Evolutionary conservation across 2,888 invertebrate species (phyloP), one percentile per base, ranked within the genome.

Genomic region (Tetramorium bicarinatum): DNA sequence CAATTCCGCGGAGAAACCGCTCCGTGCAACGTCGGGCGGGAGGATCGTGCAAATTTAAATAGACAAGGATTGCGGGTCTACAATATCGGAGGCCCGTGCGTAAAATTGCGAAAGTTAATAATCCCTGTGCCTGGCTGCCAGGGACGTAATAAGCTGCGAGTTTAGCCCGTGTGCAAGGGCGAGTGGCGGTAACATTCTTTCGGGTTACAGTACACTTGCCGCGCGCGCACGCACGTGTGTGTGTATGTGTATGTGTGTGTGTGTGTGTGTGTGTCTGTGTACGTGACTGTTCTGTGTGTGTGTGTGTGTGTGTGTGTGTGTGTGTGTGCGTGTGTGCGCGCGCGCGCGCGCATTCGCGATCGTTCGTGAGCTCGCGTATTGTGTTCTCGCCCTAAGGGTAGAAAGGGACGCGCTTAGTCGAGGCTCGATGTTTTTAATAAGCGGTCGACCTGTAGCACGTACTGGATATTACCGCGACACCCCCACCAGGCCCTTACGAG

Each of bases 401-500:
- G 85, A 83, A 84, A 74, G 87, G 87, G 85, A 81, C 76, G 86
- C 84, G 85, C 83, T 85, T 81, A 85, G 87, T 84, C 89, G 86
- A 87, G 91, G 91, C 93, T 92, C 91, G 92, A 93, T 92, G 93
- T 93, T 94, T 94, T 94, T 94, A 94, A 94, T 94, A 94, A 94
- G 94, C 93, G 92, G 91, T 91, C 90, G 93, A 93, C 90, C 91
- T 91, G 92, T 92, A 92, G 92, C 92, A 93, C 92, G 92, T 93
- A 92, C 90, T 91, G 89, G 93, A 93, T 93, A 93, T 94, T 93
- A 93, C 92, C 89, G 89, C 89, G 91, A 92, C 90, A 92, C 91
- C 86, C 89, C 87, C 85, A 66, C 86, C 81, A 72, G 61, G 87
- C 83, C 86, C 88, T 90, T 67, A 41, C 81, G 56, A 81, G 79